Conservation (phyloP, 1,140 invertebrate species). For the Onthophagus taurus region DNA sequence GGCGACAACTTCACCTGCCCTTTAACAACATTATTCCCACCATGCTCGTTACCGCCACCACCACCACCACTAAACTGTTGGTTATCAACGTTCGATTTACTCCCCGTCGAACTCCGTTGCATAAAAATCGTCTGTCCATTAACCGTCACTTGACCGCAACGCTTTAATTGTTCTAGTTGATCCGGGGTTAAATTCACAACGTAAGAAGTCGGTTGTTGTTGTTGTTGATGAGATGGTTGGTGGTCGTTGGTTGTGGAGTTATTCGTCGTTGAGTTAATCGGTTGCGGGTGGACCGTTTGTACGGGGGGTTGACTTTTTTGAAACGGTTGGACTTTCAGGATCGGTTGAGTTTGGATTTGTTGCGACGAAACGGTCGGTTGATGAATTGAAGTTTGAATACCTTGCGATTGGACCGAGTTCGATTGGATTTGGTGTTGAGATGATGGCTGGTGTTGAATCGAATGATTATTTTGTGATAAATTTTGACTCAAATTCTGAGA, state of each 20-base stretch:
- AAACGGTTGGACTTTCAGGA: slow-evolving; percentile 21
- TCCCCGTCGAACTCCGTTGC: slow-evolving; percentile 23
- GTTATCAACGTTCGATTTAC: background rate
- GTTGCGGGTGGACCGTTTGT: slow-evolving; percentile 22
- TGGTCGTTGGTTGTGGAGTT: slow-evolving; percentile 20
- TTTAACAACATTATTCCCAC: slow-evolving; percentile 25
- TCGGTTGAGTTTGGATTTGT: slow-evolving; percentile 18
- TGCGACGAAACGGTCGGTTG: slow-evolving; percentile 21
- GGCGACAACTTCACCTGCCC: slow-evolving; percentile 33
- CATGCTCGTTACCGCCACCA: background rate
- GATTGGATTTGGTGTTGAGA: too few species aligned
- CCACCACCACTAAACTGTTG: background rate
- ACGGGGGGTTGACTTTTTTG: slow-evolving; percentile 23
- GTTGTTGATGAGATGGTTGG: slow-evolving; percentile 19
- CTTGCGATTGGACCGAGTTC: slow-evolving; percentile 10
- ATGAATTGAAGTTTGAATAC: background rate
- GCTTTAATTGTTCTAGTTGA: slow-evolving; percentile 35
- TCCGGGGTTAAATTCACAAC: slow-evolving; percentile 37
- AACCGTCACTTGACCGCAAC: slow-evolving; percentile 36
- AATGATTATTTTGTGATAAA: slow-evolving; percentile 10
- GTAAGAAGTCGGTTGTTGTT: slow-evolving; percentile 32
- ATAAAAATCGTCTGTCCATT: slow-evolving; percentile 38
- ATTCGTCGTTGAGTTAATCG: slow-evolving; percentile 19
- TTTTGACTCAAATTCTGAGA: slow-evolving; percentile 22
- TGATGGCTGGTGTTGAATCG: slow-evolving; percentile 21